These are phyloP conservation scores for Heliconius hortense DNA, from an alignment of 2,888 invertebrate genomes.

Conservation along the genomic window DNA sequence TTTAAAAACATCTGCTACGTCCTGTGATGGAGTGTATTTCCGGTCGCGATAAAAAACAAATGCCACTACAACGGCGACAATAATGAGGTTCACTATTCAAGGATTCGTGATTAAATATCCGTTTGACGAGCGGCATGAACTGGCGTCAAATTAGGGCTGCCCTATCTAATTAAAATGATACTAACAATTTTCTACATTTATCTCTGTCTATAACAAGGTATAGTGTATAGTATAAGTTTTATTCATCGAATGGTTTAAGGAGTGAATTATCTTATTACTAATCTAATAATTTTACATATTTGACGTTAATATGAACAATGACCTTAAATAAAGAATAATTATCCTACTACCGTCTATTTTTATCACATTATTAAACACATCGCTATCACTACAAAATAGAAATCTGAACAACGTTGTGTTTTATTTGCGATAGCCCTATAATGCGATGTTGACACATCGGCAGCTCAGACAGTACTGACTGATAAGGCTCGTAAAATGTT, in stretches of 20 bases:
- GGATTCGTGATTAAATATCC: slow-evolving; percentile 39
- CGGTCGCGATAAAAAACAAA: slow-evolving; percentile 42
- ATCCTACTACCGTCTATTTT: background rate
- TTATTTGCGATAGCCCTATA: slow-evolving; percentile 22
- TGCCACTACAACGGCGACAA: slow-evolving; percentile 32
- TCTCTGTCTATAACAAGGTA: background rate
- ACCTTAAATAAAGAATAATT: background rate
- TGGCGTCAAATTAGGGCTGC: slow-evolving; percentile 34
- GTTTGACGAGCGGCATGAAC: slow-evolving; percentile 28
- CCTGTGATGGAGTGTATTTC: slow-evolving; percentile 42
- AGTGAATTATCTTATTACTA: background rate
- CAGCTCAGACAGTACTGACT: slow-evolving; percentile 22
- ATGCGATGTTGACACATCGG: slow-evolving; percentile 28
- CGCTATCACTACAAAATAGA: background rate
- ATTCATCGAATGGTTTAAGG: background rate
- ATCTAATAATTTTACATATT: background rate
- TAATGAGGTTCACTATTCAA: slow-evolving; percentile 38
- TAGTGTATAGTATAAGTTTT: background rate
- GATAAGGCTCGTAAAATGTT: slow-evolving; percentile 26
- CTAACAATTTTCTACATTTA: background rate
- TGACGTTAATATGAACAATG: background rate
- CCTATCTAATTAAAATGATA: slow-evolving; percentile 16
- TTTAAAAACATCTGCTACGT: slow-evolving; percentile 39
- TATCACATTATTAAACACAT: background rate
- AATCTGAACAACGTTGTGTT: background rate